Base-by-base conservation (phyloP, 2,888 invertebrate genomes). In the Ceramica pisi region DNA sequence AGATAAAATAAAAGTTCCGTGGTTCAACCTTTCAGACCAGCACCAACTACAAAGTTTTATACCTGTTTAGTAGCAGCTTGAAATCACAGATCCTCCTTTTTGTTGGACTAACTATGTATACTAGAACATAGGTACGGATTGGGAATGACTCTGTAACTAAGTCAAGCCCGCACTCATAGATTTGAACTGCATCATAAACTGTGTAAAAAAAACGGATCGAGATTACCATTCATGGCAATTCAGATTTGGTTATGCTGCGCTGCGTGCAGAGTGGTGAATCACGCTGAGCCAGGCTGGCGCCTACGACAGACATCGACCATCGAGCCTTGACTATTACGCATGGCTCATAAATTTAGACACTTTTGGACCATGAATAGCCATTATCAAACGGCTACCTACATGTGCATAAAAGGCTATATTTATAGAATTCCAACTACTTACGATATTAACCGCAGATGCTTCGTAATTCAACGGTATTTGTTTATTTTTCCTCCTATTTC, bases 201-300 rank as follows among this genome's bases (percentile, higher is more conserved):
- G 68, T 66, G 67, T 75, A 78, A 74, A 83, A 64, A 76, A 71
- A 82, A 61, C 23, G 31, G 31, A 31, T 71, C 75, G 44, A 68
- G 70, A 85, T 86, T 81, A 81, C 86, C 87, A 86, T 85, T 79
- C 67, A 86, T 86, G 86, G 86, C 76, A 80, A 86, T 86, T 80
- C 78, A 78, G 74, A 78, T 77, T 80, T 77, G 63, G 72, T 76
- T 76, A 67, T 64, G 72, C 74, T 60, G 73, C 64, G 77, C 75
- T 62, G 81, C 67, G 67, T 78, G 73, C 75, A 79, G 74, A 68
- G 64, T 69, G 82, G 84, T 90, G 89, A 90, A 82, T 90, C 90
- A 90, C 75, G 23, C 79, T 60, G 75, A 85, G 84, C 81, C 85
- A 75, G 82, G 70, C 87, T 80, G 86, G 88, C 87, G 88, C 88